Base-by-base conservation (phyloP, 2,888 invertebrate species). In the Agriopis marginaria region DNA sequence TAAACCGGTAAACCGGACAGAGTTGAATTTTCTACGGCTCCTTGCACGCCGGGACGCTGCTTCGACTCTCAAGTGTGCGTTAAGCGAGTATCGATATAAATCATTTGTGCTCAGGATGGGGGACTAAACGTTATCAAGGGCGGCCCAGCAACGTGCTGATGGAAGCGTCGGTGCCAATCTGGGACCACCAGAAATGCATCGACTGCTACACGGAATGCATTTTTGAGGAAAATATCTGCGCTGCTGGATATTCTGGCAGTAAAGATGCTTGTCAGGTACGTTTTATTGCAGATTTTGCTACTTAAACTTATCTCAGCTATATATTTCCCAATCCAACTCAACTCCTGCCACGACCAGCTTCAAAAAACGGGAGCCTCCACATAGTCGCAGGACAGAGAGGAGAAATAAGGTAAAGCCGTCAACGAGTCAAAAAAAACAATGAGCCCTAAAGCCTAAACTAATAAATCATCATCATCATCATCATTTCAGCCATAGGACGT, bases 261-360 rank as follows among this genome's bases (percentile, higher is more conserved):
- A 96, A 96, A 71, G 98, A 98, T 84, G 96, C 97, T 12, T 98
- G 98, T 81, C 97, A 97, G 95, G 98, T 97, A 87, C 3, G 32
- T 53, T 8, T 23, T 51, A 9, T 17, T 50, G 9, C 10, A 23
- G 11, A 53, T 53, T 7, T 53, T 1, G 1, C 17, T 23, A 39
- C 32, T 39, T 23, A n/a, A 23, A 1, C 10, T 12, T 23, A 8
- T 7, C 39, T 12, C 17, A 23, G 2, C 17, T 23, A 23, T 23
- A 23, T 23, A 23, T 23, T 47, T 11, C 12, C 10, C 47, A 47
- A 23, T 0, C 17, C 9, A 17, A 14, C 3, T 50, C 17, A 45
- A 10, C 44, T 11, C 44, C 7, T 4, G 47, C 47, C 5, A n/a
- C n/a, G 12, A 7, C 6, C n/a, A 14, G 8, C 49, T 7, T 5